Evolutionary conservation across 2,797 vertebrate genomes (phyloP).

Genomic region (Rhabdomys pumilio): DNA sequence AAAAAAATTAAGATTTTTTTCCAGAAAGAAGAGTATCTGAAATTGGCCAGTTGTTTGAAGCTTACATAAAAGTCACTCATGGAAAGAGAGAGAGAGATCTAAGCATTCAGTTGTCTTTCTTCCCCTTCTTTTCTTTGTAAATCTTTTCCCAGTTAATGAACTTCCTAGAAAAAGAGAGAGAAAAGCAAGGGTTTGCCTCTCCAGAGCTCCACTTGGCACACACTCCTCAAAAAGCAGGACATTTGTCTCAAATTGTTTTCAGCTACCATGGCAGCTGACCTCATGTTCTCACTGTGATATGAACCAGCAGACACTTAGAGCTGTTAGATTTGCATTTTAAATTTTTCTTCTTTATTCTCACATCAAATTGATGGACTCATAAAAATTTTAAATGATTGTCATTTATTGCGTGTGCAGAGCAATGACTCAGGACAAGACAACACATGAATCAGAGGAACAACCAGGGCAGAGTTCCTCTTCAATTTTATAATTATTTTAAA

Average conservation of each 20-base stretch:
- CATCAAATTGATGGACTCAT: background rate
- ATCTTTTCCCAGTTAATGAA: constrained; percentile 6
- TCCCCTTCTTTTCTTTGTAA: constrained; percentile 9
- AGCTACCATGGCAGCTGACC: background rate
- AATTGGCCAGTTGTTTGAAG: background rate
- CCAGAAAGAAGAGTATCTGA: background rate
- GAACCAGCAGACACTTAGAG: background rate
- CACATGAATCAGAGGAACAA: background rate
- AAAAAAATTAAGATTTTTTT: background rate
- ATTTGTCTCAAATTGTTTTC: constrained; percentile 7
- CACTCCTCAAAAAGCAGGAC: background rate
- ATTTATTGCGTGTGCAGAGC: background rate
- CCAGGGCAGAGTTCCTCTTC: background rate
- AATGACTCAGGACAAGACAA: background rate
- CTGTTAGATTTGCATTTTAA: background rate
- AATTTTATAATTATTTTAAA: background rate
- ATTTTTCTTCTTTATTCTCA: background rate
- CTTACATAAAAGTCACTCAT: background rate
- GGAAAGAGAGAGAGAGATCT: background rate
- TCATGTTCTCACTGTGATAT: background rate
- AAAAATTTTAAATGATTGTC: background rate
- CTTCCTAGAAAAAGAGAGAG: constrained; percentile 52
- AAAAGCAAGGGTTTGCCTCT: background rate
- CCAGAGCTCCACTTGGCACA: background rate
- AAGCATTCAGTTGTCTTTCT: background rate